Evolutionary conservation across 2,797 vertebrate genomes (phyloP), one percentile per base, ranked within the genome.

Genomic region (Enteromius viviparus): DNA sequence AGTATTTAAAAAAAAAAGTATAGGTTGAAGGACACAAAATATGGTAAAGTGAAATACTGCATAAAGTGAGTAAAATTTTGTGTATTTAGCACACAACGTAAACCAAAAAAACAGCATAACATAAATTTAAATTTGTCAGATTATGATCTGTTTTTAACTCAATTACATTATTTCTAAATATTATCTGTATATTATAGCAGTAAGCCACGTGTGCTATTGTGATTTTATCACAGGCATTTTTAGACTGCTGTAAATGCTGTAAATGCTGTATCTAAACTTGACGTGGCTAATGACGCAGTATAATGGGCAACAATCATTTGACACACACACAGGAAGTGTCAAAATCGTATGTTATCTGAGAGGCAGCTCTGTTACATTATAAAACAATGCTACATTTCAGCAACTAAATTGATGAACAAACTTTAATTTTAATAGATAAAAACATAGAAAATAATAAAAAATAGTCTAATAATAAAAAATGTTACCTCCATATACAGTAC

Each of bases 1-100:
- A 53, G n/a, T n/a, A n/a, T n/a, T n/a, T n/a, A 7, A 21, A 72
- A 72, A 74, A 62, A 19, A 74, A 11, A 23, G 23, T 1, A 37
- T 40, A 45, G 45, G 51, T 32, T n/a, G n/a, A 82, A 58, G 69
- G 21, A 75, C 51, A 72, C 47, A 62, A 78, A 37, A 60, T 62
- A 34, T 79, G 23, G 47, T n/a, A n/a, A 71, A 80, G 37, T 70
- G 76, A 49, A 68, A 10, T 32, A 29, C 80, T 37, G 45, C 21
- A 75, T 23, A 81, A 51, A 68, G n/a, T 21, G n/a, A 47, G 51
- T 47, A 23, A 81, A 64, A 78, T 26, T 26, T 26, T 26, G 26
- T 26, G 26, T 34, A 66, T 62, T 53, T 64, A 70, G 49, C 6
- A 29, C 32, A 60, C 45, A 17, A 68, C 40, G 72, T 19, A 3